A percentile compares a stretch with the other conserved stretches of the same genome.
phyloP scores from a whole-genome alignment of 2,888 invertebrate species.

The Dugesia japonica region DNA sequence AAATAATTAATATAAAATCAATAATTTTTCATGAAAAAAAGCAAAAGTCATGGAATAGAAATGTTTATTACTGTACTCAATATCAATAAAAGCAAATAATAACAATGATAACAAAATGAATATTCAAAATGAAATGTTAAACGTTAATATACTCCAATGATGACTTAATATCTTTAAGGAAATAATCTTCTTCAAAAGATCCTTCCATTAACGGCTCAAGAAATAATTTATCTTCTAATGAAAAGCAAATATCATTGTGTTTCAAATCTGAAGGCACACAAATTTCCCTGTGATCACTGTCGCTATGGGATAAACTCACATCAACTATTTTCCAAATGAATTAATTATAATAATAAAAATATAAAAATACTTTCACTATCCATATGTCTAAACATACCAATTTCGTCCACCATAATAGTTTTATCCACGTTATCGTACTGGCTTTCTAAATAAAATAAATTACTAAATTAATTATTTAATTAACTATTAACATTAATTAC shows the following conservation, averaged over 20 bases:
- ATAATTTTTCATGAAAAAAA: no score
- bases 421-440: neutral
- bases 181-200: slow-evolving; percentile 4
- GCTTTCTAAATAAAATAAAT: neutral
- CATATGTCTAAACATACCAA: neutral
- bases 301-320: neutral
- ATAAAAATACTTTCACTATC: neutral
- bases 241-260: neutral
- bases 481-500: no score
- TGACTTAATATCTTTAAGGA: neutral
- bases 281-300: neutral
- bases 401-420: neutral
- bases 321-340: neutral
- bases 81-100: no score
- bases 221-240: neutral
- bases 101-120: neutral
- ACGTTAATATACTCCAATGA: slow-evolving; percentile 2
- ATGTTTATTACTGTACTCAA: no score
- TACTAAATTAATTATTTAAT: no score
- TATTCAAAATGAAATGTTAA: neutral
- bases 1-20: no score
- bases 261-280: neutral
- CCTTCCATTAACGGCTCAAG: slow-evolving; percentile 8
- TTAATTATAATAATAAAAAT: no score
- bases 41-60: no score